Base-by-base conservation (phyloP, 2,113 vertebrate genomes). In the Crotalus horridus region DNA sequence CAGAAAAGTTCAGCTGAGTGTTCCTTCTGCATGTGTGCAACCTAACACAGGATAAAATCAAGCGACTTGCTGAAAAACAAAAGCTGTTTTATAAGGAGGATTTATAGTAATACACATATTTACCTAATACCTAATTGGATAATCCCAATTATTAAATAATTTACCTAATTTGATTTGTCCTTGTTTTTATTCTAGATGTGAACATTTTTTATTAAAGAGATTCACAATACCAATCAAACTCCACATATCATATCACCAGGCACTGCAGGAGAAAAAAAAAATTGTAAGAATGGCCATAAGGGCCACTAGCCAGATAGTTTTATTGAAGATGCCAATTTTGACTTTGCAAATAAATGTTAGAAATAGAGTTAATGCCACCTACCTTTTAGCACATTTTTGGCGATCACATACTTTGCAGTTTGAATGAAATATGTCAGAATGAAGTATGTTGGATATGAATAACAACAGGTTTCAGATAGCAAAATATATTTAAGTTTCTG, bases 401-500 rank as follows among this genome's bases (percentile, higher is more conserved):
- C 46, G 29, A 21, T n/a, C 48, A 29, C 61, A 23, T 0, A 0
- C 29, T 39, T 56, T n/a, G 3, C 7, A 48, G 17, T 4, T 43
- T 56, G 15, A 61, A 9, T 13, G 11, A 17, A 69, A 10, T n/a
- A 3, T n/a, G 24, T 51, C 9, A 2, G 0, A 85, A 89, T 33
- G 53, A 69, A 69, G 29, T 29, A 69, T 69, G 29, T 33, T 11
- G 12, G 53, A 46, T 87, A 90, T 86, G 24, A 90, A 93, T 11
- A 33, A 39, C 69, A 29, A 94, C 43, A 29, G n/a, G 0, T 87
- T 95, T 91, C 92, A 61, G 94, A 95, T 94, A 97, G 92, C 92
- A 97, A 97, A 97, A 96, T 97, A 96, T 95, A 96, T 97, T 97
- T 96, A 29, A 89, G 94, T 81, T 94, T 95, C 89, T 93, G 92